Evolutionary conservation across 92 coral and sea anemone species (phyloP).

Genomic region (Blastomussa wellsi): DNA sequence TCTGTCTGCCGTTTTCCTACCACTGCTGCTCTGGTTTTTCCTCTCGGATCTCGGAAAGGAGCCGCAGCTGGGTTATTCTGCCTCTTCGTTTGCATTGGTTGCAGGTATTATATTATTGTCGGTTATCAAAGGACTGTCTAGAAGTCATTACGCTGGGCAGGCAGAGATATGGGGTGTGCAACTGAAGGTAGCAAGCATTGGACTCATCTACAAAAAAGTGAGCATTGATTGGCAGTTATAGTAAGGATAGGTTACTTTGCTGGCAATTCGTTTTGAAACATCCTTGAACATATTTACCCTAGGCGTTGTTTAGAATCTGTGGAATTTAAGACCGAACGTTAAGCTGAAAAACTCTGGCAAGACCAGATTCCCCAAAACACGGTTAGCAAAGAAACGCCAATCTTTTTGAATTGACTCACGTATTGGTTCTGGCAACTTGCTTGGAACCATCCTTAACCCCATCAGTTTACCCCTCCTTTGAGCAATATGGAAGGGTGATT

Average conservation of each 20-base stretch:
- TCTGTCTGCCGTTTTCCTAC: background rate
- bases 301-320: background rate
- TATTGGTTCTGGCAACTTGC: no score
- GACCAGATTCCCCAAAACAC: no score
- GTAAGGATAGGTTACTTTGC: background rate
- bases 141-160: background rate
- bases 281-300: background rate
- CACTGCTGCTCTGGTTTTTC: slow-evolving; percentile 11
- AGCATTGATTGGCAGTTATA: background rate
- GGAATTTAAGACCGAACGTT: no score
- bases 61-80: background rate
- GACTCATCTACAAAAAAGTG: slow-evolving; percentile 10
- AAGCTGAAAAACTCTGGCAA: no score
- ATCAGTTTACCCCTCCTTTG: no score
- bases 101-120: background rate
- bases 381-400: no score
- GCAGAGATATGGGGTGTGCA: slow-evolving; percentile 4
- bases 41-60: slow-evolving; percentile 3
- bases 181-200: slow-evolving; percentile 23
- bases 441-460: no score
- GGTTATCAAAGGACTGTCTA: slow-evolving; percentile 6
- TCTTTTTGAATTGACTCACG: no score
- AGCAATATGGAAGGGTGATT: no score
- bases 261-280: background rate
- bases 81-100: slow-evolving; percentile 4